Evolutionary conservation across 2,888 invertebrate genomes (phyloP).

Genomic region (Parnassius smintheus): DNA sequence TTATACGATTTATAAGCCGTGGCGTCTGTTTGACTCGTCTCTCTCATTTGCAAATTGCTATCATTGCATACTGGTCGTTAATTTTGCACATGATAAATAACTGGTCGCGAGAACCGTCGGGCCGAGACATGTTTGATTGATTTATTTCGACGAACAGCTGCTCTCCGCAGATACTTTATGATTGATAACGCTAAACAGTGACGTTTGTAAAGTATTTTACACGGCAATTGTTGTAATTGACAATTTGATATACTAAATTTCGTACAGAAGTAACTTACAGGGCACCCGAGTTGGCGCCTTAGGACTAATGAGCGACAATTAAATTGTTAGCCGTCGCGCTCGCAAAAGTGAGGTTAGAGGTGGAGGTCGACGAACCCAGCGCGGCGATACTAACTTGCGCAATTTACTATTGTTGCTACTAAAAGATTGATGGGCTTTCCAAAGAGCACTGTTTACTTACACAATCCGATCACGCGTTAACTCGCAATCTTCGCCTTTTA

Average conservation of each 20-base stretch:
- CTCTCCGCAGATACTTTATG: slow-evolving; percentile 52
- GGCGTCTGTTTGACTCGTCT: slow-evolving; percentile 40
- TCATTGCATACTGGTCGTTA: slow-evolving; percentile 53
- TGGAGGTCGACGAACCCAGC: slow-evolving; percentile 67
- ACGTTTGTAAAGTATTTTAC: slow-evolving; percentile 10
- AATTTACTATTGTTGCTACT: slow-evolving; percentile 68
- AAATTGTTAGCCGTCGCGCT: slow-evolving; percentile 73
- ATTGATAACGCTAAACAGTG: slow-evolving; percentile 54
- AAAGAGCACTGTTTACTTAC: slow-evolving; percentile 73
- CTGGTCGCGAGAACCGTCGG: slow-evolving; percentile 51
- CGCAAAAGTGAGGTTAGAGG: slow-evolving; percentile 69
- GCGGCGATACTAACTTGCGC: slow-evolving; percentile 57
- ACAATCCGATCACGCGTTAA: slow-evolving; percentile 75
- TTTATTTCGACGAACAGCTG: slow-evolving; percentile 59
- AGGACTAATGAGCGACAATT: slow-evolving; percentile 75
- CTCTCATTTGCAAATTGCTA: slow-evolving; percentile 56
- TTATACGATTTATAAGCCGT: slow-evolving; percentile 45
- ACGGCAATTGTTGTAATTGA: slow-evolving; percentile 16
- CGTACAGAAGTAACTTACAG: slow-evolving; percentile 66
- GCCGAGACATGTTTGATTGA: slow-evolving; percentile 61
- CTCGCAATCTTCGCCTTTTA: slow-evolving; percentile 69
- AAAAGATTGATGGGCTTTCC: slow-evolving; percentile 73
- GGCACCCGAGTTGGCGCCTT: slow-evolving; percentile 59
- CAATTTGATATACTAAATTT: slow-evolving; percentile 47
- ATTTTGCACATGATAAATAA: slow-evolving; percentile 64